Evolutionary conservation across 2,888 invertebrate genomes (phyloP).

Genomic region (Dasysyrphus tricinctus): DNA sequence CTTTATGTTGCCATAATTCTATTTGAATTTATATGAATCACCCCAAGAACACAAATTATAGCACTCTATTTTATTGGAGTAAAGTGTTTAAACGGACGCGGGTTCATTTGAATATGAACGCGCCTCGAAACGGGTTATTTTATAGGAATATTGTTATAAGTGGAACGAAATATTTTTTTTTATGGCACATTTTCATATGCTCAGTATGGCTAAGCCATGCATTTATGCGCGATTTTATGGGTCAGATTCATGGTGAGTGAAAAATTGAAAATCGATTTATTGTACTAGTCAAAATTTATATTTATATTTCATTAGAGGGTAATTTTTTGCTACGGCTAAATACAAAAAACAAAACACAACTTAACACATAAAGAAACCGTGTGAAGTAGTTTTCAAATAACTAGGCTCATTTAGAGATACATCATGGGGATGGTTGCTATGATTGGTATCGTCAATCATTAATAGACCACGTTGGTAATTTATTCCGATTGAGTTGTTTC

Average conservation of each 20-base stretch:
- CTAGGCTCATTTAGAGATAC: too few relatives aligned
- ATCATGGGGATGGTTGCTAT: too few relatives aligned
- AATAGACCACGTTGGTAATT: too few relatives aligned
- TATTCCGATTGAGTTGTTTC: too few relatives aligned
- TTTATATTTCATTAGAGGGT: not conserved
- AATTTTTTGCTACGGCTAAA: not conserved
- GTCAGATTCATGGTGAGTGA: not conserved
- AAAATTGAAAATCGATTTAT: conserved; percentile 14
- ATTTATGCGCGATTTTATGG: conserved; percentile 36
- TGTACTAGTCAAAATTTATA: not conserved
- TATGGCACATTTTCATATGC: conserved; percentile 70
- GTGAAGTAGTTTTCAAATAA: too few relatives aligned
- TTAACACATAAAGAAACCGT: too few relatives aligned
- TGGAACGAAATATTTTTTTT: conserved; percentile 61
- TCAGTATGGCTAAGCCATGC: not conserved
- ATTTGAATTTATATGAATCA: conserved; percentile 68
- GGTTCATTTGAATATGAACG: conserved; percentile 58
- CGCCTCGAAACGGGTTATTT: not conserved
- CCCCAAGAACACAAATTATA: conserved; percentile 65
- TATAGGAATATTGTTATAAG: conserved; percentile 16
- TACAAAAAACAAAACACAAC: too few relatives aligned
- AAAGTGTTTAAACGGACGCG: conserved; percentile 62
- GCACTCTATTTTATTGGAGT: conserved; percentile 70
- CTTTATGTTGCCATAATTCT: conserved; percentile 65
- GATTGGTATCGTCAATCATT: too few relatives aligned